Evolutionary conservation across 2,888 invertebrate species (phyloP).

Genomic region (Exocentrus adspersus): DNA sequence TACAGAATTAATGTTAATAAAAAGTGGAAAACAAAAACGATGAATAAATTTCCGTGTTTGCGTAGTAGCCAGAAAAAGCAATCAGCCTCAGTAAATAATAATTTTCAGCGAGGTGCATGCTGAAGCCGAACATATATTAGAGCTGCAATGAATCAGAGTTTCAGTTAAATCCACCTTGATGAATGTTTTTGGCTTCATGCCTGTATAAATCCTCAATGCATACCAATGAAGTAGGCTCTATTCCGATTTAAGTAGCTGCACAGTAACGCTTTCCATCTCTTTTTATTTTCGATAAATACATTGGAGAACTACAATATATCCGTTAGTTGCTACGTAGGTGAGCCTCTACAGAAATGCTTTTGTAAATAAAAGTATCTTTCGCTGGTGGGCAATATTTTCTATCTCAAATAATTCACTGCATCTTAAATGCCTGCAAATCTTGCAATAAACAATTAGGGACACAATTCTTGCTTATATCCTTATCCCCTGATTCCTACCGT

Average conservation of each 20-base stretch:
- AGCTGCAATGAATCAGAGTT: slow-evolving; percentile 65
- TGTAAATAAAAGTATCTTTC: slow-evolving; percentile 30
- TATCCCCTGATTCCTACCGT: slow-evolving; percentile 13
- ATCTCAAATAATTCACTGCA: slow-evolving; percentile 22
- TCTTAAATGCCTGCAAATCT: slow-evolving; percentile 28
- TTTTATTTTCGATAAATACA: slow-evolving; percentile 43
- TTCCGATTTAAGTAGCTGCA: slow-evolving; percentile 58
- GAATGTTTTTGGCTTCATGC: slow-evolving; percentile 66
- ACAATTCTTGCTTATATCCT: slow-evolving; percentile 15
- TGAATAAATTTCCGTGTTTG: slow-evolving; percentile 48
- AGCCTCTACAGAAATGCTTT: slow-evolving; percentile 20
- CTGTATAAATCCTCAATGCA: slow-evolving; percentile 66
- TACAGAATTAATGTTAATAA: too few species aligned
- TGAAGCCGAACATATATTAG: slow-evolving; percentile 64
- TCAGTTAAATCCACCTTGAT: slow-evolving; percentile 67
- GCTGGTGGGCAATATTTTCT: slow-evolving; percentile 36
- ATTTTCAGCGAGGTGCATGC: slow-evolving; percentile 60
- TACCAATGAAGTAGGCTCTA: slow-evolving; percentile 65
- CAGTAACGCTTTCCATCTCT: slow-evolving; percentile 51
- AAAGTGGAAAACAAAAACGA: slow-evolving; percentile 38
- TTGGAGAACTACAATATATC: slow-evolving; percentile 30
- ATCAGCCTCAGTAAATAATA: slow-evolving; percentile 62
- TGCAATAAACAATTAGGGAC: slow-evolving; percentile 24
- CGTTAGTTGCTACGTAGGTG: slow-evolving; percentile 24
- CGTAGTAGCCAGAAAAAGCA: slow-evolving; percentile 55